Evolutionary conservation across 2,797 vertebrate genomes (phyloP).

Genomic region (Meriones psammophilus): DNA sequence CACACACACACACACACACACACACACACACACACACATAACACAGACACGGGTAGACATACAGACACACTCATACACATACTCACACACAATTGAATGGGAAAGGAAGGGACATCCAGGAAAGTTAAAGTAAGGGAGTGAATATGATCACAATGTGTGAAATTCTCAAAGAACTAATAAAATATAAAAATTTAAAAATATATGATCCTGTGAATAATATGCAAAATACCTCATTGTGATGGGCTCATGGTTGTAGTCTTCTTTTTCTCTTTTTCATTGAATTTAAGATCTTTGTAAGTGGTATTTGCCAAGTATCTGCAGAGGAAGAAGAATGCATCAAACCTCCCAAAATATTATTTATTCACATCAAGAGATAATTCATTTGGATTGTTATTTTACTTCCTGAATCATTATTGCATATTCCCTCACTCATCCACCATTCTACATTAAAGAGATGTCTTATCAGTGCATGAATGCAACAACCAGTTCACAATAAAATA

Average conservation of each 20-base stretch:
- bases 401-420: not conserved
- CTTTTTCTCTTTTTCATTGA: not conserved
- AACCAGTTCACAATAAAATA: not conserved
- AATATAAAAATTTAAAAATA: not conserved
- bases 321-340: not conserved
- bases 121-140: not conserved
- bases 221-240: not conserved
- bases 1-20: not conserved
- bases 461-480: not conserved
- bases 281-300: not conserved
- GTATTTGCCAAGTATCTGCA: not conserved
- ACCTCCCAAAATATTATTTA: not conserved
- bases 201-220: not conserved
- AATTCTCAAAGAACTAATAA: not conserved
- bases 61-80: too few relatives aligned
- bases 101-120: not conserved
- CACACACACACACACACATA: not conserved
- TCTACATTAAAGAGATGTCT: slow-evolving; percentile 32
- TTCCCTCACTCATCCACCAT: slow-evolving; percentile 6
- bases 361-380: slow-evolving; percentile 13
- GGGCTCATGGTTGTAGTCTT: not conserved
- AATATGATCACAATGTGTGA: not conserved
- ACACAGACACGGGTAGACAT: not conserved
- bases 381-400: slow-evolving; percentile 55
- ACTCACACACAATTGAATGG: not conserved